Evolutionary conservation across 2,113 vertebrate genomes (phyloP), one percentile per base, ranked within the genome.

Genomic region (Nettapus auritus): DNA sequence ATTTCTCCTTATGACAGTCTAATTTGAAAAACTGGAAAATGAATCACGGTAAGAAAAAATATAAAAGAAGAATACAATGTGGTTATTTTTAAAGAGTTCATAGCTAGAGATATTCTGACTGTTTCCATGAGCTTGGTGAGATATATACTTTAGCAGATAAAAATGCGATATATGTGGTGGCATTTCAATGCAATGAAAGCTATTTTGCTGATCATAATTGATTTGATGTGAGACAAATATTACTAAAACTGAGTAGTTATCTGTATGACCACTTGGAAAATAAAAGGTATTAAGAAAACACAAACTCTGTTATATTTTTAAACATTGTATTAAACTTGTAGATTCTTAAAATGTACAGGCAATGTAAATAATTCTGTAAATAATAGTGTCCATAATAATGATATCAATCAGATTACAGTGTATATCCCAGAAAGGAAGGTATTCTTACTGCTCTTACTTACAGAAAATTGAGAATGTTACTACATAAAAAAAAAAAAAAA

Each of bases 11-110:
- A 86, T 60, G 56, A 36, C 6, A 50, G 38, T 9, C 23, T 57
- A 59, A 64, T 44, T 56, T 77, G 12, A 95, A 80, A 33, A 82
- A 48, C 2, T 50, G 21, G 20, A n/a, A 89, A 38, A 79, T 29
- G 7, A 84, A 59, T 6, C 0, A 4, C 19, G 73, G 6, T 19
- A 22, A 46, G 16, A 77, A 50, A 31, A 0, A 0, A 1, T 87
- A 46, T 38, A 42, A 48, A 36, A 50, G 3, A 0, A 63, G 21
- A 2, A 86, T 68, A 44, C 56, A 75, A 71, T 56, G 3, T 7
- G 79, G 7, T 16, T 63, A 66, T 78, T 77, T 69, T 69, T 53
- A 11, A 36, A 60, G 19, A 76, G 3, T 1, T 1, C 18, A 12
- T 14, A 69, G 17, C 42, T 77, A 66, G n/a, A 88, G 38, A 75